A percentile compares a stretch with the other conserved stretches of the same genome.
Evolutionary conservation across 1,140 invertebrate genomes (phyloP).

Genomic region (Danaus plexippus): DNA sequence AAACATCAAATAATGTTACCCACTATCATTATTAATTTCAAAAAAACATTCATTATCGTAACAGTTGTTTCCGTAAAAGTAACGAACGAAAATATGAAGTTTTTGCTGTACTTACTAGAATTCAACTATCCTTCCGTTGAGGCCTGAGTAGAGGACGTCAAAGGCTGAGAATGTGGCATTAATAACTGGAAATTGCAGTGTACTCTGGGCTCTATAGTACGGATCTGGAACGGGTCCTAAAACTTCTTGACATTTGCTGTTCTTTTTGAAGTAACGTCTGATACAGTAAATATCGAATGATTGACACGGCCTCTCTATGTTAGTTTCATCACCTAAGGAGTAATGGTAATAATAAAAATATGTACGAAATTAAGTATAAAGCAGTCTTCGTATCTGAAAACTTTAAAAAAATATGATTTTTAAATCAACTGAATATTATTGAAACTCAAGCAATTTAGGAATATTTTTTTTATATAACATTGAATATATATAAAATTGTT

Average conservation of each 20-base stretch:
- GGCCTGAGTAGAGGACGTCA: constrained; percentile 16
- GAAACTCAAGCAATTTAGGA: no score
- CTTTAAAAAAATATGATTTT: no score
- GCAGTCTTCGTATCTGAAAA: no score
- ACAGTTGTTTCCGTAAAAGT: no score
- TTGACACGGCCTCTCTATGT: constrained; percentile 25
- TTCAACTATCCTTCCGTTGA: constrained; percentile 26
- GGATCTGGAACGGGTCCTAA: constrained; percentile 22
- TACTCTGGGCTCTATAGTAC: constrained; percentile 14
- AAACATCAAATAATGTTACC: neutral
- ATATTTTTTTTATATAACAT: no score
- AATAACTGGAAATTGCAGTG: constrained; percentile 7
- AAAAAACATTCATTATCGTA: no score
- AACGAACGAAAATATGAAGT: no score
- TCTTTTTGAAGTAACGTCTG: constrained; percentile 14
- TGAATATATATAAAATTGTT: no score
- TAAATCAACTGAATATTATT: no score
- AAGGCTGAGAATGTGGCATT: constrained; percentile 17
- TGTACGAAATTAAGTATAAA: neutral
- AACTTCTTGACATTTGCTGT: constrained; percentile 18
- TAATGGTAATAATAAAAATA: constrained; percentile 3
- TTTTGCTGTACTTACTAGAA: constrained; percentile 26
- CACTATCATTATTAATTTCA: neutral
- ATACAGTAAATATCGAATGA: constrained; percentile 21
- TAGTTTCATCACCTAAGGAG: constrained; percentile 6